Evolutionary conservation across 2,888 invertebrate genomes (phyloP).

Genomic region (Xanthostigma xanthostigma): DNA sequence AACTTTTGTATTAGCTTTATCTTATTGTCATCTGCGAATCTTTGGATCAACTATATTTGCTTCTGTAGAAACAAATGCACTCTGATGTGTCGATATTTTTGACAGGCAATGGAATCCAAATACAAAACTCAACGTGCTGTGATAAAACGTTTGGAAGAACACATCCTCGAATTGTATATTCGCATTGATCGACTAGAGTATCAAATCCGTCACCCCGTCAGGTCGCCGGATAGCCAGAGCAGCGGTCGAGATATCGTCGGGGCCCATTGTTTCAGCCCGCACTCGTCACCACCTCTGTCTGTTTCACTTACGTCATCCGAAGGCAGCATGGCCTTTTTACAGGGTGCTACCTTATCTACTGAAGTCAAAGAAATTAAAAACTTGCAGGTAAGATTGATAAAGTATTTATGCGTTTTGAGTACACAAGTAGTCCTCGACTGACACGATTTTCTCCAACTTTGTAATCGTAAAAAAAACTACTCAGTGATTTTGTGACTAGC

Average conservation of each 20-base stretch:
- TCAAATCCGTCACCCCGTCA: slow-evolving; percentile 15
- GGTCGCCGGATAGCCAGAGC: slow-evolving; percentile 26
- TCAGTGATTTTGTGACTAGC: no score
- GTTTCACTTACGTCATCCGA: slow-evolving; percentile 46
- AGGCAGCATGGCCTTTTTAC: slow-evolving; percentile 27
- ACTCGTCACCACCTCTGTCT: slow-evolving; percentile 44
- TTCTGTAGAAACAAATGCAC: no score
- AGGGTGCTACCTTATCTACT: slow-evolving; percentile 24
- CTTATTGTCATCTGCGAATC: no score
- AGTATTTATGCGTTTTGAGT: not conserved
- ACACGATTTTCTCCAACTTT: no score
- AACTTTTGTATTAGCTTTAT: no score
- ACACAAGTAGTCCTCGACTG: no score
- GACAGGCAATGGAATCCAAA: slow-evolving; percentile 40
- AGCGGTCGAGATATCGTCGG: slow-evolving; percentile 37
- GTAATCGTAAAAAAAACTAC: no score
- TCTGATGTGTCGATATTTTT: slow-evolving; percentile 6
- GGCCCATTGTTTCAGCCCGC: slow-evolving; percentile 23
- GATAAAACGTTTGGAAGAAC: slow-evolving; percentile 38
- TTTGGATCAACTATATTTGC: no score
- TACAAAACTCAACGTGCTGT: slow-evolving; percentile 38
- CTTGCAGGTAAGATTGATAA: slow-evolving; percentile 32
- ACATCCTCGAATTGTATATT: slow-evolving; percentile 34
- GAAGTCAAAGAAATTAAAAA: slow-evolving; percentile 40
- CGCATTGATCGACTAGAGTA: slow-evolving; percentile 21